Evolutionary conservation across 2,113 vertebrate species (phyloP), one percentile per base, ranked within the genome.

Genomic region (Rhodinocichla rosea): DNA sequence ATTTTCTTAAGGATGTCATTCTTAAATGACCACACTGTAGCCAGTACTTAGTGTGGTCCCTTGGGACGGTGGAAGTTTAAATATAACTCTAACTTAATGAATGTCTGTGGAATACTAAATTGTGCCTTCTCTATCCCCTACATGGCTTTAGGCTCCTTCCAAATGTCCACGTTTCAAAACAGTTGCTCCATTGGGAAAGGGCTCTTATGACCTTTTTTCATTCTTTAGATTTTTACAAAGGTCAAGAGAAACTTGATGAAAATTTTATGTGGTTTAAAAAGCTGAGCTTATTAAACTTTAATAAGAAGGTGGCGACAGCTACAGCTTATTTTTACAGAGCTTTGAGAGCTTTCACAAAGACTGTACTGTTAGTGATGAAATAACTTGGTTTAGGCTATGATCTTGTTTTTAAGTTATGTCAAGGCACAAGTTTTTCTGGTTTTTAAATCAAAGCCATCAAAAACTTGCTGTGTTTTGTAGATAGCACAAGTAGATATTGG

Each of bases 191-290:
- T 79, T 57, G 94, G 74, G 93, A 96, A 96, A 90, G 62, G 47
- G 53, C 81, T 95, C 75, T 95, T 96, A 83, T 89, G 96, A 98
- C 97, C 97, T 97, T 97, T 96, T 87, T 97, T 95, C 96, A 95
- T 97, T 89, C 93, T 98, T 98, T 96, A 91, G 63, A 96, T 97
- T 98, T 98, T 97, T 92, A 97, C 94, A 96, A 96, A 98, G 96
- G 95, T 97, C 97, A 97, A 87, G 87, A 97, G 97, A 98, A 95
- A 94, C 96, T 94, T 97, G 94, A 98, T 98, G 97, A 98, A 98
- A 98, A 96, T 97, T 98, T 98, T 97, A 98, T 98, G 97, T 96
- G 92, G 86, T 97, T 97, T 98, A 97, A 98, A 98, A 98, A 97
- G 96, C 97, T 96, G 93, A 94, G 94, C 93, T 96, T 97, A 98